Percentiles rank a stretch among this genome's conserved stretches.
Evolutionary conservation across 2,797 vertebrate genomes (phyloP).

Genomic region (Eidolon dupreanum): DNA sequence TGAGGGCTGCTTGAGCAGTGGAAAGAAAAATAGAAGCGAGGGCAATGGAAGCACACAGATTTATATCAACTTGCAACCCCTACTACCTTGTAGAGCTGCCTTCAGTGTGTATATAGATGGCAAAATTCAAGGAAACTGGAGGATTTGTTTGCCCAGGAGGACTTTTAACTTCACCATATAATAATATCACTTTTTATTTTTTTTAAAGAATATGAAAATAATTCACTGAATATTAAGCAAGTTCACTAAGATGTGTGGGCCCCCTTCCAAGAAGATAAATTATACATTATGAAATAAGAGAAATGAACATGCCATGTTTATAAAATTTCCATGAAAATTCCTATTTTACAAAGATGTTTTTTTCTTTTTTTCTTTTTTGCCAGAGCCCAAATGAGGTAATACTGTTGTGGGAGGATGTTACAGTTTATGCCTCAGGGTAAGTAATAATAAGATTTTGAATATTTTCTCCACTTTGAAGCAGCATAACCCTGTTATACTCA

Average conservation of each 20-base stretch:
- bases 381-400: background rate
- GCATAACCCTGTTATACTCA: background rate
- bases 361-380: background rate
- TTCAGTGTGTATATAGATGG: background rate
- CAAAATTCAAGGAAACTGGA: background rate
- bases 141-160: background rate
- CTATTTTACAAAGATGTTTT: constrained; percentile 20
- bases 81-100: background rate
- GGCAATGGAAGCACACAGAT: background rate
- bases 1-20: background rate
- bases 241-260: constrained; percentile 20
- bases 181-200: constrained; percentile 31
- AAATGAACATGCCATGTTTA: constrained; percentile 17
- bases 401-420: constrained; percentile 20
- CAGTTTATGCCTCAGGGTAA: background rate
- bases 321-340: constrained; percentile 50
- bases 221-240: constrained; percentile 46
- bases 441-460: background rate
- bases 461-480: background rate
- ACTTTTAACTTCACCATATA: background rate
- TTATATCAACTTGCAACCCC: background rate
- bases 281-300: constrained; percentile 32
- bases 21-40: background rate
- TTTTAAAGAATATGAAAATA: constrained; percentile 54
- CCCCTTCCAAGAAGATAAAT: constrained; percentile 56